Evolutionary conservation across 2,113 vertebrate species (phyloP).

Genomic region (Megaceryle maxima): DNA sequence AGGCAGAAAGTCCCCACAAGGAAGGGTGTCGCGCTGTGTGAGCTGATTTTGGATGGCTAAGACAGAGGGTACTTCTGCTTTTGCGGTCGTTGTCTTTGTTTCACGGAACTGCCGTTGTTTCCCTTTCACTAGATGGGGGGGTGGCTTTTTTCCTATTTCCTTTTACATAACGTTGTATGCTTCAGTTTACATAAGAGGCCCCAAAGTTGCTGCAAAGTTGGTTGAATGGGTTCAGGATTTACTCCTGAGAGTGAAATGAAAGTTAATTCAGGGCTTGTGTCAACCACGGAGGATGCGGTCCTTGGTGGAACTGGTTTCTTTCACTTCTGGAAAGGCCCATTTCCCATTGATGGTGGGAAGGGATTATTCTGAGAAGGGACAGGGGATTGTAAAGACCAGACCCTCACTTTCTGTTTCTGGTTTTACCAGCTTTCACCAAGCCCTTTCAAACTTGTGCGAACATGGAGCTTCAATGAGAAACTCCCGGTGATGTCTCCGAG

Average conservation of each 20-base stretch:
- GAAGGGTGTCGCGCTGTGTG: background rate
- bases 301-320: background rate
- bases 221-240: background rate
- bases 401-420: background rate
- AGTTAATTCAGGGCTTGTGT: background rate
- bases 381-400: background rate
- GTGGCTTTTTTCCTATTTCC: constrained; percentile 28
- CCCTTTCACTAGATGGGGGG: constrained; percentile 13
- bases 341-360: background rate
- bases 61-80: constrained; percentile 34
- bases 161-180: background rate
- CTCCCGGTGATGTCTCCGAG: background rate
- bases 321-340: background rate
- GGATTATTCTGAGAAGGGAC: background rate
- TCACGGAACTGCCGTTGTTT: constrained; percentile 27
- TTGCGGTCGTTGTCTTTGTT: background rate
- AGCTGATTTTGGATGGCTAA: background rate
- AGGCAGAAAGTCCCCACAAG: background rate
- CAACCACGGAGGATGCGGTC: rapidly evolving
- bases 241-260: background rate
- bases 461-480: rapidly evolving
- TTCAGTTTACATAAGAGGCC: background rate
- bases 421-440: background rate
- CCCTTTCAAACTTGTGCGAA: background rate
- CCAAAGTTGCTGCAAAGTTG: background rate